Evolutionary conservation across 2,888 invertebrate genomes (phyloP), one percentile per base, ranked within the genome.

Genomic region (Agriopis aurantiaria): DNA sequence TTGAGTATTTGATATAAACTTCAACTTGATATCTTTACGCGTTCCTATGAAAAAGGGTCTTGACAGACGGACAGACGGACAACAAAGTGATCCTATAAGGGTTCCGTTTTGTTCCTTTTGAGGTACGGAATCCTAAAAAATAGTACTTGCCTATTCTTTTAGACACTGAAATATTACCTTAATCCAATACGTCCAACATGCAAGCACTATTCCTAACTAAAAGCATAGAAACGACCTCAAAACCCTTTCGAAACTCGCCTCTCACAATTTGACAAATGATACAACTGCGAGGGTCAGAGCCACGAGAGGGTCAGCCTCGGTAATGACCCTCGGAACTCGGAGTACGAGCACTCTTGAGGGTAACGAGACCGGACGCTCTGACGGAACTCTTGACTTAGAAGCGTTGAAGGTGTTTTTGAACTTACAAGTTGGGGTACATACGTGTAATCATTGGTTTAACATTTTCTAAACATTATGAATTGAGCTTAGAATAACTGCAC

Each of bases 251-350:
- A 57, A 63, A 58, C 52, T 68, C 62, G 10, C 45, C 60, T 43
- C 66, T 72, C 70, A 51, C 73, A 65, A 65, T 69, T 75, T 74
- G 74, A 75, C 75, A 77, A 75, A 77, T 74, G 75, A 77, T 77
- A 77, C 67, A 75, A 73, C 67, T 68, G 43, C 52, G 48, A 57
- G 62, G 45, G 40, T 56, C 61, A 10, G 58, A 40, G 40, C 49
- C 49, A 43, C 56, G 64, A 63, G 69, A 70, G 74, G 73, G 70
- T 72, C 75, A 61, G 62, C 14, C 43, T 57, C 62, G 4, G 49
- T 69, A 70, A 70, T 59, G 70, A 63, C 66, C 62, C 71, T 71
- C 61, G n/a, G 61, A 67, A 67, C 64, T 67, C 52, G 17, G 53
- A 69, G 62, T 14, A 58, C 45, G 51, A 40, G 58, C 41, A 49